Evolutionary conservation across 2,888 invertebrate genomes (phyloP).

Genomic region (Tachina fera): DNA sequence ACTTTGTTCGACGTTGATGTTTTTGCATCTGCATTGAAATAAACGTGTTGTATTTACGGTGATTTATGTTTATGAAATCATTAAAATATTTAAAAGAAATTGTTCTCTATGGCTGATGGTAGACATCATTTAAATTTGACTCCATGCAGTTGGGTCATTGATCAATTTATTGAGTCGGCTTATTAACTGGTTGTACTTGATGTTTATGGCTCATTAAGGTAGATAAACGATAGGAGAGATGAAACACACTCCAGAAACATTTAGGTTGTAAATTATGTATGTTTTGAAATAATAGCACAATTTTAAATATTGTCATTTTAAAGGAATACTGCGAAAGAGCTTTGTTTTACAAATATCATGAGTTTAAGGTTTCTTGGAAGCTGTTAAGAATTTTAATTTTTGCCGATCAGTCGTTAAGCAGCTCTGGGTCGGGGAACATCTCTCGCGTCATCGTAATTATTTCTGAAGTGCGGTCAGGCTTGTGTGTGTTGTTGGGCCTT

Average conservation of each 20-base stretch:
- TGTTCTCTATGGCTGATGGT: constrained; percentile 49
- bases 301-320: background rate
- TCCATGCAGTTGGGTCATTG: constrained; percentile 57
- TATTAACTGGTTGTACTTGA: constrained; percentile 44
- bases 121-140: constrained; percentile 59
- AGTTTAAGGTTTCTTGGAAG: too few relatives aligned
- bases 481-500: too few relatives aligned
- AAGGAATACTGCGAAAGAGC: too few relatives aligned
- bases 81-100: constrained; percentile 57
- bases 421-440: too few relatives aligned
- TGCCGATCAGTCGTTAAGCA: too few relatives aligned
- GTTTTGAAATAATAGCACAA: background rate
- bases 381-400: too few relatives aligned
- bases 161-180: constrained; percentile 49
- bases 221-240: background rate
- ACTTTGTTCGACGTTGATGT: constrained; percentile 2
- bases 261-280: background rate
- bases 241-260: background rate
- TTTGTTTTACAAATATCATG: too few relatives aligned
- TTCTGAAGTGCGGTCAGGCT: too few relatives aligned
- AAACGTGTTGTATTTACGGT: constrained; percentile 62
- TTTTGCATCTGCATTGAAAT: constrained; percentile 48
- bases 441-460: too few relatives aligned
- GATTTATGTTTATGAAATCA: constrained; percentile 70
- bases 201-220: constrained; percentile 51